Evolutionary conservation across 1,140 invertebrate species (phyloP), one percentile per base, ranked within the genome.

Genomic region (Limonius californicus): DNA sequence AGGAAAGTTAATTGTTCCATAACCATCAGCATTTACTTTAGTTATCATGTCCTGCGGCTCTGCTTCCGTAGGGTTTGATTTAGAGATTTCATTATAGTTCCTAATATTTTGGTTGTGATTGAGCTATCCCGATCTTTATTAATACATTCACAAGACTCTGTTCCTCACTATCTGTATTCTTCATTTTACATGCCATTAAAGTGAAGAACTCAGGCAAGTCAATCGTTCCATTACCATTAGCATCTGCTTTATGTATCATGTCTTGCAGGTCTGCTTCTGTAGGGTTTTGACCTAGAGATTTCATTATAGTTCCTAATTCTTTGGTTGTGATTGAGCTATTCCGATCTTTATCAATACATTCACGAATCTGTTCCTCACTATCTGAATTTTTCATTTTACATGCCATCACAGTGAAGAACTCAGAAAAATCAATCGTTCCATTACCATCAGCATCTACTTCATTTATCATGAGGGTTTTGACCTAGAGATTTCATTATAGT

Each of bases 21-120:
- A n/a, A n/a, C n/a, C n/a, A n/a, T n/a, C n/a, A n/a, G 96, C 95
- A 83, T 99, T 97, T 62, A 99, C 96, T 86, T 99, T 97, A 80
- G 99, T 99, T 80, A 99, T 99, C 96, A 99, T 99, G 80, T 99
- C 96, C 80, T 99, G 96, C 35, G 99, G 86, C 80, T 99, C 97
- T 43, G 96, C 96, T 82, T 99, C 97, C 74, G 97, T 99, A 73
- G 97, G 97, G 82, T 99, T 99, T 83, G 96, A 70, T 97, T 97
- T 77, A 99, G 85, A 57, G 95, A 98, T 74, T 96, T 84, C 93
- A 99, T 97, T 62, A 99, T 97, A 73, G 96, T 98, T 70, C 97
- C 97, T 84, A 99, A 86, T 85, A 99, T 97, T 85, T 99, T 98
- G 77, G 97, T 98, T 70, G 97, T 98, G 82, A 99, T 99, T 73